Evolutionary conservation across 2,797 vertebrate genomes (phyloP).

Genomic region (Chanos chanos): DNA sequence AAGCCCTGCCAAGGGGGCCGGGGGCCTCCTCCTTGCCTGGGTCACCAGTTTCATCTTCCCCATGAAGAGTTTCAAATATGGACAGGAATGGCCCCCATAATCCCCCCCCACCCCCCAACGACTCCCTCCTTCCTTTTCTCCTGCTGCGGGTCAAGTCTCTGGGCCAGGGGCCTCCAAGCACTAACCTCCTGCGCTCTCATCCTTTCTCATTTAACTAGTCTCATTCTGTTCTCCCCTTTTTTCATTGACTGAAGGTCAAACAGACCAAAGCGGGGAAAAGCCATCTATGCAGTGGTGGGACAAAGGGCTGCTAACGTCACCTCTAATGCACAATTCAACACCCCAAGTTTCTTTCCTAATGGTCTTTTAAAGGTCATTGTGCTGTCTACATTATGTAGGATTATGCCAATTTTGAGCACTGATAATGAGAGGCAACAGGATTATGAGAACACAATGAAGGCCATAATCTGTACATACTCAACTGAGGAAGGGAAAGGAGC

Average conservation of each 20-base stretch:
- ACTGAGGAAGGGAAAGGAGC: too few species aligned
- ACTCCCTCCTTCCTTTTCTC: too few species aligned
- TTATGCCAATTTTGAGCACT: not conserved
- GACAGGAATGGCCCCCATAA: slow-evolving; percentile 38
- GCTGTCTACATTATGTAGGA: not conserved
- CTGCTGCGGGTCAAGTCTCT: slow-evolving; percentile 35
- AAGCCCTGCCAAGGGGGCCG: slow-evolving; percentile 32
- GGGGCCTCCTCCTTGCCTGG: slow-evolving; percentile 34
- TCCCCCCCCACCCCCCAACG: too few species aligned
- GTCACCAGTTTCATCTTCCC: slow-evolving; percentile 49
- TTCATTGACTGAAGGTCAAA: slow-evolving; percentile 38
- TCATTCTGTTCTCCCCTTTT: slow-evolving; percentile 28
- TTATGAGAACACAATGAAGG: too few species aligned
- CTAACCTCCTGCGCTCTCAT: slow-evolving; percentile 39
- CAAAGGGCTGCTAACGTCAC: slow-evolving; percentile 23
- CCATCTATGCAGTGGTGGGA: slow-evolving; percentile 11
- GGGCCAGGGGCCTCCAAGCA: slow-evolving; percentile 26
- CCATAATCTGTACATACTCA: too few species aligned
- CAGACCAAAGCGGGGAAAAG: slow-evolving; percentile 20
- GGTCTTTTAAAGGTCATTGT: slow-evolving; percentile 1
- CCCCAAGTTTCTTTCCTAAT: slow-evolving; percentile 3
- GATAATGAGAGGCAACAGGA: not conserved
- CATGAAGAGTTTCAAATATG: slow-evolving; percentile 53
- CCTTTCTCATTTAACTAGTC: slow-evolving; percentile 50
- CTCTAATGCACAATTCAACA: slow-evolving; percentile 4